Evolutionary conservation across 1,140 invertebrate species (phyloP).

Genomic region (Ceratosolen solmsi): DNA sequence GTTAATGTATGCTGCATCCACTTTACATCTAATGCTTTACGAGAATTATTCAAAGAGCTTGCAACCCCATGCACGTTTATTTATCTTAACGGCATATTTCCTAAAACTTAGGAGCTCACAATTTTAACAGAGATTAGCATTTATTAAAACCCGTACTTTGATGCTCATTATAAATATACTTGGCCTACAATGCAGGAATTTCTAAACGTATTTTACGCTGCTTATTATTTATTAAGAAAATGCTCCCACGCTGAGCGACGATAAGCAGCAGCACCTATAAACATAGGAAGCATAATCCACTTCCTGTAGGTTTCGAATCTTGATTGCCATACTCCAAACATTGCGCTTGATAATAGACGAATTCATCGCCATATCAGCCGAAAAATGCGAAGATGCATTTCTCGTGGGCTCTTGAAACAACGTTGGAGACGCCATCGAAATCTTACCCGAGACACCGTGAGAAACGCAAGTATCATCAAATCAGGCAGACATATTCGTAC

Average conservation of each 20-base stretch:
- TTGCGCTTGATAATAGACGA: conserved; percentile 26
- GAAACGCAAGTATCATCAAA: conserved; percentile 28
- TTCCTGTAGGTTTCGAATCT: conserved; percentile 40
- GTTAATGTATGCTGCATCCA: neutral
- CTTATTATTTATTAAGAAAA: conserved; percentile 51
- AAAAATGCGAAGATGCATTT: conserved; percentile 33
- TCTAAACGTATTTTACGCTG: conserved; percentile 31
- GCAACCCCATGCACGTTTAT: neutral
- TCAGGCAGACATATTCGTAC: neutral
- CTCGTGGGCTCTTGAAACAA: neutral
- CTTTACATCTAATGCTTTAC: neutral
- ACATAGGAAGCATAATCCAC: conserved; percentile 45
- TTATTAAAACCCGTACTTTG: neutral
- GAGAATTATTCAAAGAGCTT: neutral
- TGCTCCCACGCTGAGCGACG: conserved; percentile 50
- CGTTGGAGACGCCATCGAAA: neutral
- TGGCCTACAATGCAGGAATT: conserved; percentile 47
- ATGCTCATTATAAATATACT: conserved; percentile 48
- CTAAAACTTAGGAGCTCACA: neutral
- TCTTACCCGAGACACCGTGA: neutral
- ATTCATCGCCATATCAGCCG: conserved; percentile 22
- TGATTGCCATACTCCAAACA: conserved; percentile 22
- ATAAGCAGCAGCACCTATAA: conserved; percentile 49
- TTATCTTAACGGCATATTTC: neutral
- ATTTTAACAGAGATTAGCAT: neutral